Evolutionary conservation across 2,113 vertebrate species (phyloP), one percentile per base, ranked within the genome.

Genomic region (Bostrychus sinensis): DNA sequence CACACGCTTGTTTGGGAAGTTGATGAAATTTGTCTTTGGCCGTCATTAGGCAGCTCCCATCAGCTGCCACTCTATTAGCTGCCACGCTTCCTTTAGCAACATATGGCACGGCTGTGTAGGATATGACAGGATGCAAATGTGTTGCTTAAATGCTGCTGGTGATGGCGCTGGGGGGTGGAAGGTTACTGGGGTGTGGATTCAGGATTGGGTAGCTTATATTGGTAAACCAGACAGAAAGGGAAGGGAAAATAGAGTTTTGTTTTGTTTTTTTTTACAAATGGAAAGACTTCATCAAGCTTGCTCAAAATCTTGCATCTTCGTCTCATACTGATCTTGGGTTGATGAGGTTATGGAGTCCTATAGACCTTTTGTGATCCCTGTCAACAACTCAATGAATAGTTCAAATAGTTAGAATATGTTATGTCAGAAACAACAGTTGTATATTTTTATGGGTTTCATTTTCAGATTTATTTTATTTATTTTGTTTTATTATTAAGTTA

Each of bases 111-210:
- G 75, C 85, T 68, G 80, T 84, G 85, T 86, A 87, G 86, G 81
- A 89, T 88, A 87, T 91, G 90, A 91, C 87, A 89, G 82, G 90
- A 91, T 91, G 86, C 90, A 91, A 92, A 92, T 91, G 81, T 73
- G 79, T 83, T 71, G 79, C 72, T 78, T 77, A 72, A 32, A 42
- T 26, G 22, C 34, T 32, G 61, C 66, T 41, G 68, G 46, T 25
- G 23, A 8, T n/a, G 25, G 46, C 1, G 23, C 13, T 16, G 51
- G 53, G 56, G 19, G 63, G 22, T 51, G 48, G 32, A 39, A 17
- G 71, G 67, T 61, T 39, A 43, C 23, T 32, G n/a, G 63, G 25
- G 14, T 50, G 63, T 22, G 22, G 46, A 22, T 41, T n/a, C 69
- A 59, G 56, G 64, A 80, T 72, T 60, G 57, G 43, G 16, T 53